Conservation (phyloP, 2,113 vertebrate genomes). For the Gallinago jamesoni region DNA sequence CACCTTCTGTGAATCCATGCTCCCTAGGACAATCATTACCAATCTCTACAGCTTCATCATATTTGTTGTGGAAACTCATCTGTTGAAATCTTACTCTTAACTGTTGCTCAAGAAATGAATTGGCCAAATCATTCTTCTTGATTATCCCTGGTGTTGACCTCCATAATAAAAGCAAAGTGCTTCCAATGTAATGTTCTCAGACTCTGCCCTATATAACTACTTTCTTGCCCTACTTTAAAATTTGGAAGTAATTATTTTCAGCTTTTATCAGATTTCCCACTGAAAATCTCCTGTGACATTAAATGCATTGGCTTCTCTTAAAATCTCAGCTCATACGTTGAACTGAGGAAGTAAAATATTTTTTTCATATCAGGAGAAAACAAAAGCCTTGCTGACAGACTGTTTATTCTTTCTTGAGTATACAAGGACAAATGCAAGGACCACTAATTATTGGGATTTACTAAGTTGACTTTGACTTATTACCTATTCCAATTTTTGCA, state of each 20-base stretch:
- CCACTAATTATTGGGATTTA: not conserved
- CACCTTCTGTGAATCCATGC: not conserved
- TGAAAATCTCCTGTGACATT: not conserved
- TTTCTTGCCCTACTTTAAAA: not conserved
- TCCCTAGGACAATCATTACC: not conserved
- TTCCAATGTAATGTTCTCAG: not conserved
- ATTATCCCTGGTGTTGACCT: not conserved
- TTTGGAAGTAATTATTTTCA: not conserved
- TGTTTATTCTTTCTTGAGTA: not conserved
- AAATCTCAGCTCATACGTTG: not conserved
- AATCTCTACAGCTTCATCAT: not conserved
- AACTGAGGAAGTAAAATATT: not conserved
- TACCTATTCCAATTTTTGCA: not conserved
- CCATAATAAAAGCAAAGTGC: not conserved
- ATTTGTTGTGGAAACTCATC: not conserved
- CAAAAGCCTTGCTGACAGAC: not conserved
- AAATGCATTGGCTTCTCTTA: not conserved
- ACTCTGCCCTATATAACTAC: not conserved
- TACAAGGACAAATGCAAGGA: not conserved
- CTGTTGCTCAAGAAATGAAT: not conserved
- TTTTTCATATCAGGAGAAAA: not conserved
- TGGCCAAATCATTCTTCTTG: not conserved
- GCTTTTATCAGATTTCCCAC: not conserved
- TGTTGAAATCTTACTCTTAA: not conserved
- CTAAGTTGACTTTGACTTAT: not conserved